Conservation (phyloP, 2,113 vertebrate species). For the Cottus gobio region DNA sequence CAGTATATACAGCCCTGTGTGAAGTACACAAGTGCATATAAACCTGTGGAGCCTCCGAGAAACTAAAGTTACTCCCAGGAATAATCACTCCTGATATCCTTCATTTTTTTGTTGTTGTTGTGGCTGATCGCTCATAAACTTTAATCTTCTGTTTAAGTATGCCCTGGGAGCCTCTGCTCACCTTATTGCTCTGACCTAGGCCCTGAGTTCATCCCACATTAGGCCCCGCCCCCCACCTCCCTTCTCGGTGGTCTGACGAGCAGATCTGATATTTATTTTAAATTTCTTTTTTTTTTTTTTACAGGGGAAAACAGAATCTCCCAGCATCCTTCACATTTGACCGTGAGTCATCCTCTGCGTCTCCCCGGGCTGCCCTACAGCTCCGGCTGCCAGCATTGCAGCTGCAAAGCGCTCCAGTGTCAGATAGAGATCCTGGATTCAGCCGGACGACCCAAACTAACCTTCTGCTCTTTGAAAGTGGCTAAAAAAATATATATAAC, state of each 20-base stretch:
- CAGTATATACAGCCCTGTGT: constrained; percentile 38
- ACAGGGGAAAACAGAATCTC: background rate
- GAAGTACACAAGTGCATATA: constrained; percentile 41
- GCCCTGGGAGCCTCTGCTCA: constrained; percentile 11
- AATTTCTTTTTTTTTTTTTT: background rate
- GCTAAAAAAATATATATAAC: background rate
- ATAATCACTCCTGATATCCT: background rate
- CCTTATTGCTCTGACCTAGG: constrained; percentile 53
- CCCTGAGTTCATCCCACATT: constrained; percentile 45
- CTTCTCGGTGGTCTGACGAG: background rate
- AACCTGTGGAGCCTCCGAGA: constrained; percentile 13
- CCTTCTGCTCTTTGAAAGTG: background rate
- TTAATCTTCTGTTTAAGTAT: background rate
- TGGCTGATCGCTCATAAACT: background rate
- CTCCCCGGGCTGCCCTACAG: background rate
- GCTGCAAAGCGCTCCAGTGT: background rate
- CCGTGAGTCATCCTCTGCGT: background rate
- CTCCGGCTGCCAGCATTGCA: background rate
- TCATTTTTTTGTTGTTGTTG: background rate
- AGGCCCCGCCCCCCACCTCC: background rate
- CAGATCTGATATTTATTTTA: background rate
- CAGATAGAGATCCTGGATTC: background rate
- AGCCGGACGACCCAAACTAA: background rate
- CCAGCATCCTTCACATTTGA: background rate
- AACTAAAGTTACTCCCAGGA: constrained; percentile 3